Evolutionary conservation across 2,113 vertebrate species (phyloP).

Genomic region (Puma concolor): DNA sequence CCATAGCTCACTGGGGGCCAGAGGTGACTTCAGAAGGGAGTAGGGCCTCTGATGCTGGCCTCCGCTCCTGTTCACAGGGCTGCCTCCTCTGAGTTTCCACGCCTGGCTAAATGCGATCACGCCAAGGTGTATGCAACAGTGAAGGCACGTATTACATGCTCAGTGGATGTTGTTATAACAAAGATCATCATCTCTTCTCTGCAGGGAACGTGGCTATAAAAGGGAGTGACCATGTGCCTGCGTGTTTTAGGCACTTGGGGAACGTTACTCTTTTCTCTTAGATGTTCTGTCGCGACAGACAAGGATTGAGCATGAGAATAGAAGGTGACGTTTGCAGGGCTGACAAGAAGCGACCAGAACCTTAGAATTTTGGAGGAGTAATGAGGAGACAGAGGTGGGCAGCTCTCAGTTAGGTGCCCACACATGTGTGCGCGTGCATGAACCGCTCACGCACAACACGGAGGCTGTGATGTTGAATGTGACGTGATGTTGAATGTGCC

Average conservation of each 20-base stretch:
- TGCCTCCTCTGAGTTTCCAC: background rate
- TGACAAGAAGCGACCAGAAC: no score
- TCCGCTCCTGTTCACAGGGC: rapidly evolving
- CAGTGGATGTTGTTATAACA: rapidly evolving
- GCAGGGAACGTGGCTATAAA: rapidly evolving
- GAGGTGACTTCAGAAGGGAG: background rate
- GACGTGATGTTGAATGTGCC: rapidly evolving
- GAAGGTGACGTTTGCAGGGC: background rate
- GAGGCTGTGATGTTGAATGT: no score
- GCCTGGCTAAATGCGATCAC: background rate
- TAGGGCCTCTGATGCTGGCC: rapidly evolving
- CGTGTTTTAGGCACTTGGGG: background rate
- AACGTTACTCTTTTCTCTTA: background rate
- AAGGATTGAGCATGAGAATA: background rate
- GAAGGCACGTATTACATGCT: rapidly evolving
- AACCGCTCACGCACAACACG: rapidly evolving
- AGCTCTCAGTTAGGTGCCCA: background rate
- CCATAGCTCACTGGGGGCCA: background rate
- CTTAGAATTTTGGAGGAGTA: background rate
- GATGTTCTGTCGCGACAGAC: background rate
- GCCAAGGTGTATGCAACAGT: background rate
- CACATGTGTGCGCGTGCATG: rapidly evolving
- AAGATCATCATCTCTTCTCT: rapidly evolving
- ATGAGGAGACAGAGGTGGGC: background rate
- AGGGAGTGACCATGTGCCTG: background rate